Base-by-base conservation (phyloP, 2,888 invertebrate species). In the Ophion obscuratus region DNA sequence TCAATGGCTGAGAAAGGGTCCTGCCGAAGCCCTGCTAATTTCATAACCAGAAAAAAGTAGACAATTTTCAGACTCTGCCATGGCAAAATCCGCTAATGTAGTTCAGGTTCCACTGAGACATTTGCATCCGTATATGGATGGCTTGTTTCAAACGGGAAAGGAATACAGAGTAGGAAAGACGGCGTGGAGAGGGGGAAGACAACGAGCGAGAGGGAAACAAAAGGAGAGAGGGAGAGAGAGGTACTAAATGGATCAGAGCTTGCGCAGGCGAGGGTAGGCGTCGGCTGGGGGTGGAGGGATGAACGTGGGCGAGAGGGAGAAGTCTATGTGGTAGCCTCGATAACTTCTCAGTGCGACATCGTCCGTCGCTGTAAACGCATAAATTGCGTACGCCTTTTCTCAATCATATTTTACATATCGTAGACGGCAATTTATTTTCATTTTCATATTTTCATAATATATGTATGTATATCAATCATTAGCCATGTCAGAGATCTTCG, bases 181-280 rank as follows among this genome's bases (percentile, higher is more conserved):
- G 31, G 11, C 9, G 57, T 27, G 17, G 14, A 3, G 17, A n/a
- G 24, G 20, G 31, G 73, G 14, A 36, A 71, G 27, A 47, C n/a
- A 47, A 53, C 11, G 24, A 53, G 53, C 2, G 24, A 44, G 20
- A 17, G 14, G 11, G 44, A 68, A 24, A 36, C 14, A 3, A 10
- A n/a, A 14, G 11, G 31, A 57, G 20, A n/a, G 11, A 44, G 47
- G 20, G 53, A 27, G 61, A 47, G 79, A 61, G 20, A 24, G 40
- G 40, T 40, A 40, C 40, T 9, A 40, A 36, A 47, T 24, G 57
- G 44, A 67, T 66, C 74, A 85, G 91, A 85, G 90, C 84, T 79
- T 90, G 92, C 92, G 92, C 92, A 85, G 31, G 70, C 73, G 77
- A 40, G 81, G 73, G 81, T 92, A 92, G 92, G 92, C 92, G 92